Evolutionary conservation across 2,888 invertebrate species (phyloP), one percentile per base, ranked within the genome.

Genomic region (Lottia scabra): DNA sequence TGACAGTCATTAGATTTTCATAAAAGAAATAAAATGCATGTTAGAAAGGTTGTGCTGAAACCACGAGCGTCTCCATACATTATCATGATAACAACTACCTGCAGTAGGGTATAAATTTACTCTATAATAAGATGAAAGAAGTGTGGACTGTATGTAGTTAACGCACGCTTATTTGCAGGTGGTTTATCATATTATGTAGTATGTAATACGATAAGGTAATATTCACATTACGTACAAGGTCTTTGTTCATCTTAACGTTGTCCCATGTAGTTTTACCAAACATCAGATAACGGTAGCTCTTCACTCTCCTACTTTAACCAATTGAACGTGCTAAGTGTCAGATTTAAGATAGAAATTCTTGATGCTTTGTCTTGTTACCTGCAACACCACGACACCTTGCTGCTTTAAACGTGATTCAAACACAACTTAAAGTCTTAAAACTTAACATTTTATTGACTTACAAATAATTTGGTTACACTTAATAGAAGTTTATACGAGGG

Each of bases 131-230:
- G 19, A 56, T 56, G 19, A 56, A 56, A 56, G 56, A 23, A 56
- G 23, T 19, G 19, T 19, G 23, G 56, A 23, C 19, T 56, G 15
- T 56, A 23, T 56, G 56, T 56, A 56, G 56, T 56, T 56, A 56
- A 56, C 56, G 56, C 56, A 56, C 56, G 56, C 56, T 56, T 56
- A 56, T 56, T 56, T 56, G 56, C 56, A 56, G 56, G 56, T 56
- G 56, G 56, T 56, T 56, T 56, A 56, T 56, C 19, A 56, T 23
- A 56, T 56, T 56, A 56, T 56, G 56, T 56, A 56, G 23, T 19
- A 23, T 56, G 56, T 56, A 56, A 56, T 56, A 23, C 23, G 56
- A 56, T 56, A 56, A 56, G 56, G 56, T 23, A 56, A 56, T 56
- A 56, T 23, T 56, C 56, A 56, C 56, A 56, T 56, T 56, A 56